These are phyloP conservation scores for Corydoras sp. DNA, from an alignment of 2,113 vertebrate species.

Conservation along the genomic window DNA sequence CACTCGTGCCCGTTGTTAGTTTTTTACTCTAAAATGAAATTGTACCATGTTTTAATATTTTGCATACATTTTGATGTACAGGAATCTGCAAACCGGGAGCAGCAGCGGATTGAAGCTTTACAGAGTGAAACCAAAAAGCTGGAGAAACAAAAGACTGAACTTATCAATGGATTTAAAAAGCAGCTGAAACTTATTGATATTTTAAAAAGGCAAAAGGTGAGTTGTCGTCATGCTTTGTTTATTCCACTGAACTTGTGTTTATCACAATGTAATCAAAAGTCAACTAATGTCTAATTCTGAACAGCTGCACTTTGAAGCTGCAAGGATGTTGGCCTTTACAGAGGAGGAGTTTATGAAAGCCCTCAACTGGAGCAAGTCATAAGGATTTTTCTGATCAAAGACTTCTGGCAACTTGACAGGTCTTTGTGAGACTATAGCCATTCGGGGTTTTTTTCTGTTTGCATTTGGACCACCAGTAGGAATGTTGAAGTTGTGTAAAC, in stretches of 20 bases:
- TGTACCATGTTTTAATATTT: no score
- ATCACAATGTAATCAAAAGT: no score
- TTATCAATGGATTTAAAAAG: slow-evolving; percentile 87
- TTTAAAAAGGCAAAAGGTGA: slow-evolving; percentile 92
- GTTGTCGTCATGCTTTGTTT: neutral
- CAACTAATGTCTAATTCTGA: neutral
- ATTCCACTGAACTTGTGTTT: no score
- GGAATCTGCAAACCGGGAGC: slow-evolving; percentile 76
- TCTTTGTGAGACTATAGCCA: no score
- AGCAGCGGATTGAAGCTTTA: slow-evolving; percentile 78
- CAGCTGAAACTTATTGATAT: slow-evolving; percentile 91
- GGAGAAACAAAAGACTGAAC: slow-evolving; percentile 87
- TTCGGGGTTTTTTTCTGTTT: no score
- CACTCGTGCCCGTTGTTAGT: no score
- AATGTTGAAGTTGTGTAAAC: no score
- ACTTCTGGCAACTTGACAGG: no score
- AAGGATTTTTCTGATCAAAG: neutral
- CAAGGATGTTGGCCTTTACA: slow-evolving; percentile 89
- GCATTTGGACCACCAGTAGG: no score
- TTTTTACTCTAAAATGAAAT: no score
- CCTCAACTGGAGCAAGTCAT: slow-evolving; percentile 80
- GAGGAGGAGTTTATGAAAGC: slow-evolving; percentile 95
- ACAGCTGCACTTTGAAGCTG: slow-evolving; percentile 95
- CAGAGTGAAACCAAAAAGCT: slow-evolving; percentile 85
- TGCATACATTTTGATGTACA: slow-evolving; percentile 39